phyloP scores from a whole-genome alignment of 2,113 vertebrate species.

The Heterochromis multidens region DNA sequence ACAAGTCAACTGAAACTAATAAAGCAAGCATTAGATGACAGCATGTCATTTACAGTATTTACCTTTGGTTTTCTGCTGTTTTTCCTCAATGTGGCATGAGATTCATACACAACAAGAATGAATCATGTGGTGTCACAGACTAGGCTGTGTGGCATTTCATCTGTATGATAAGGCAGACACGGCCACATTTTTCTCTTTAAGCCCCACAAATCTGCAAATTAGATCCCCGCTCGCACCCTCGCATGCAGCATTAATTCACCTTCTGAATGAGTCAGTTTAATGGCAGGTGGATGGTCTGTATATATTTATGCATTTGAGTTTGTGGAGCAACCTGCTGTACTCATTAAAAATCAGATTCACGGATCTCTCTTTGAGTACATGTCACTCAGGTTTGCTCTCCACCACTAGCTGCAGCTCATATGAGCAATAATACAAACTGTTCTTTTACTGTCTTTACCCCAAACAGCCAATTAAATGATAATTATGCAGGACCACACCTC shows the following conservation, averaged over 20 bases:
- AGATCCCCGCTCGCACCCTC: background rate
- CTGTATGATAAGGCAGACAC: slow-evolving; percentile 23
- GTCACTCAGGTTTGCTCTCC: background rate
- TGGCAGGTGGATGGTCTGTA: slow-evolving; percentile 2
- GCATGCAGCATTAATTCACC: background rate
- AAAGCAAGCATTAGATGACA: background rate
- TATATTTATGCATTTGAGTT: slow-evolving; percentile 28
- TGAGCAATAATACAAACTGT: slow-evolving; percentile 12
- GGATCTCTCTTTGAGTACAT: background rate
- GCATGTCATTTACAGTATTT: background rate
- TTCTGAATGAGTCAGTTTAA: slow-evolving; percentile 10
- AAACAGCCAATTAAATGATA: slow-evolving; percentile 52
- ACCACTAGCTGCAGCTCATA: background rate
- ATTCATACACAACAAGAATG: slow-evolving; percentile 17
- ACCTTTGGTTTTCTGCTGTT: background rate
- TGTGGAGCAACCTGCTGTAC: slow-evolving; percentile 7
- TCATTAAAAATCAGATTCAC: slow-evolving; percentile 20
- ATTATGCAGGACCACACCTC: slow-evolving; percentile 40
- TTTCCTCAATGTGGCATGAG: background rate
- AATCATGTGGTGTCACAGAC: slow-evolving; percentile 24
- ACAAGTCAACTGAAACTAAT: background rate
- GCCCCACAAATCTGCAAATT: slow-evolving; percentile 10
- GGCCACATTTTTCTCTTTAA: slow-evolving; percentile 1
- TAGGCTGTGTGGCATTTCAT: background rate
- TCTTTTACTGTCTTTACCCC: slow-evolving; percentile 11